Conservation (phyloP, 2,888 invertebrate genomes). For the Drosophila eohydei region DNA sequence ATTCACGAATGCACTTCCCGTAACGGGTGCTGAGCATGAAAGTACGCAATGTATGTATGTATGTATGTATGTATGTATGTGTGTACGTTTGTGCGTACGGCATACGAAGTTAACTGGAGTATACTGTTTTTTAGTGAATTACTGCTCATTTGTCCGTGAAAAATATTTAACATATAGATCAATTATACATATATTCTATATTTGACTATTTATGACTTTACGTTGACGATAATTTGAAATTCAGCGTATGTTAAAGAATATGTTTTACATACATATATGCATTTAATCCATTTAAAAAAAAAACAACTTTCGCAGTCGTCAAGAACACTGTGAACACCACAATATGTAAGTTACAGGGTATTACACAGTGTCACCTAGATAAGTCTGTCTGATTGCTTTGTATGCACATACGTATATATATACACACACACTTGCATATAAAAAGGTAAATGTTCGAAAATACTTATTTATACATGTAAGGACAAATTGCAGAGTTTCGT, state of each 20-base stretch:
- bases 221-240: too few species aligned
- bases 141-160: not conserved
- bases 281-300: not conserved
- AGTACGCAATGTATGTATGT: not conserved
- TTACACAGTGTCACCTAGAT: slow-evolving; percentile 5
- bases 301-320: not conserved
- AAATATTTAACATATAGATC: not conserved
- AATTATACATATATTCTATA: too few species aligned
- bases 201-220: too few species aligned
- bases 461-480: slow-evolving; percentile 12
- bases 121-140: not conserved
- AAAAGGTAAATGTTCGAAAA: slow-evolving; percentile 3
- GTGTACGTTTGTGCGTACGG: not conserved
- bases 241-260: too few species aligned
- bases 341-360: not conserved
- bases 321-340: not conserved
- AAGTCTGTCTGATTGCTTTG: slow-evolving; percentile 3
- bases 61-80: not conserved
- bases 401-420: not conserved
- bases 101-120: not conserved
- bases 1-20: slow-evolving; percentile 17
- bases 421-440: slow-evolving; percentile 5
- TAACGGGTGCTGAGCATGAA: slow-evolving; percentile 12
- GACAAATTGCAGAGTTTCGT: slow-evolving; percentile 14
- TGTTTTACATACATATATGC: not conserved